Evolutionary conservation across 2,888 invertebrate species (phyloP), one percentile per base, ranked within the genome.

Genomic region (Hypomecis punctinalis): DNA sequence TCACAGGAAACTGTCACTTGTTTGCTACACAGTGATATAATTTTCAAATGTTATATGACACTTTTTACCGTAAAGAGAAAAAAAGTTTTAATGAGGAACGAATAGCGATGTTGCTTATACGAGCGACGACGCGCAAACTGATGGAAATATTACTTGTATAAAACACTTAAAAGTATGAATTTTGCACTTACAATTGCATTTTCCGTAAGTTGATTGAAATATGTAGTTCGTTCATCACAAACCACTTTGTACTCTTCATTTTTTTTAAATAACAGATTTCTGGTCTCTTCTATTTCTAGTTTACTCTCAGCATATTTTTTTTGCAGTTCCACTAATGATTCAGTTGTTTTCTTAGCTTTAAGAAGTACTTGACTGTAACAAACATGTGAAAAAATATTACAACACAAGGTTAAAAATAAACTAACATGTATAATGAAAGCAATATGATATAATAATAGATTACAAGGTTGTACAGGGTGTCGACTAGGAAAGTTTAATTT

Each of bases 221-320:
- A 55, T 23, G 35, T 45, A 56, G 23, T 64, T 6, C 60, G 55
- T 45, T 55, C 51, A 35, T 56, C 46, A 40, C 55, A 60, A 47
- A 51, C 51, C n/a, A n/a, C 42, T 42, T 60, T 55, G 40, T 55
- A 36, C 5, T 60, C 51, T 40, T 60, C 60, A 60, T 56, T 64
- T 56, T 64, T 60, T 6, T 64, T 46, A 60, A 49, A 51, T 6
- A 64, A 40, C 5, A 54, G n/a, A 6, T 36, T 64, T 52, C 51
- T 60, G 2, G 60, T 56, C 6, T 56, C 60, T 47, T 60, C 52
- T 9, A 58, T 37, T n/a, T 63, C 63, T 43, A 37, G 40, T 54
- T 45, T 54, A n/a, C 37, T 49, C 6, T 53, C 54, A 33, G 33
- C 6, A 7, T 54, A 47, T 6, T 63, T 48, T 39, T 54, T 58